Base-by-base conservation (phyloP, 2,888 invertebrate genomes). In the Xestia sexstrigata region DNA sequence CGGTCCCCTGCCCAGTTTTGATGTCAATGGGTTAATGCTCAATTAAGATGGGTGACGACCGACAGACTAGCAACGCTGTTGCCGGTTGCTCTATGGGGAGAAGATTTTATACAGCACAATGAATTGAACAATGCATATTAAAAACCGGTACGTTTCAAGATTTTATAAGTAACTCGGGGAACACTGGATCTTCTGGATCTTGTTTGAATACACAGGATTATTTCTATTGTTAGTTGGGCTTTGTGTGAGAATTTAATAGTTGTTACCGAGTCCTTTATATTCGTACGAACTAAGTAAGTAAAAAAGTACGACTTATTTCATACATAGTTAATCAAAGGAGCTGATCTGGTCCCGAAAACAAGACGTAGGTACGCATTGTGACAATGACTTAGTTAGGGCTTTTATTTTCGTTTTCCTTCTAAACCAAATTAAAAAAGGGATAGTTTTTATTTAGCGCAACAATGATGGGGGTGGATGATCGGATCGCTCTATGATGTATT, bases 21-120 rank as follows among this genome's bases (percentile, higher is more conserved):
- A 89, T 93, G 91, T 92, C 92, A 93, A 91, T 92, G 89, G 92
- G 92, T 92, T 93, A 93, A 92, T 93, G 83, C 82, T 87, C 93
- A 93, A 93, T 93, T 91, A 92, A 87, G 86, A 88, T 83, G 85
- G 83, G 84, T 87, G 84, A 80, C 81, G 87, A 84, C 78, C 86
- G 87, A 72, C 86, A 63, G 63, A 68, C 79, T 47, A 42, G 20
- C 80, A 66, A 75, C 73, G 52, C 52, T 39, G 79, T 75, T 83
- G 74, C 65, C 42, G 70, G 62, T 39, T 71, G 26, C 62, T 68
- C 30, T 49, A 74, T 66, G 63, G 71, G 65, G 65, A 73, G 45
- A 74, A 82, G 60, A 83, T 74, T 78, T 70, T 35, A 70, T 63
- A 47, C 45, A 47, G 26, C 47, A 62, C 30, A 65, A 45, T 74